Evolutionary conservation across 2,113 vertebrate genomes (phyloP), one percentile per base, ranked within the genome.

Genomic region (Genyomyrus donnyi): DNA sequence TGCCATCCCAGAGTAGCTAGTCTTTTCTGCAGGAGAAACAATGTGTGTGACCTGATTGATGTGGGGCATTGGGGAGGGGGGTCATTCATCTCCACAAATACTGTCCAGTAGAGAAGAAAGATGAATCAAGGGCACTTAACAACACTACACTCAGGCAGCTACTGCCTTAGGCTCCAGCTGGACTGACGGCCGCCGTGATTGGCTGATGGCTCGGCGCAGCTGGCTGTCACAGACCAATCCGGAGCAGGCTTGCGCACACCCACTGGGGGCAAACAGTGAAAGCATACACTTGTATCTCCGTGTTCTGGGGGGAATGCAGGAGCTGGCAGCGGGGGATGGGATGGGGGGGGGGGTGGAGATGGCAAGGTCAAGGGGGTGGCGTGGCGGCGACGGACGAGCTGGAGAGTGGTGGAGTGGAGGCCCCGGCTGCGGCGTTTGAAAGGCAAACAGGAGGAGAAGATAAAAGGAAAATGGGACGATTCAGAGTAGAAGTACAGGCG

Each of bases 391-490:
- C 48, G 17, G 27, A 86, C 8, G 39, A 45, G 39, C 42, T 49
- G 49, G 49, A 86, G 46, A 49, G 46, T 0, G 2, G 27, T 11
- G 2, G 46, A 17, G 48, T 1, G 6, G 27, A 31, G 48, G 21
- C 85, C n/a, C 1, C 27, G 6, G 48, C 48, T 31, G 4, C 3
- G 48, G 5, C 48, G 1, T 56, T 27, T 87, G 31, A 48, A 52
- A 53, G 50, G n/a, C 49, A 52, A 86, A 50, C 50, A 56, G n/a
- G 11, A 56, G 85, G 49, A 53, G 85, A 39, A 53, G 85, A 87
- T 87, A 27, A 87, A 87, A 87, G 85, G 85, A 17, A 87, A 87
- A 87, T 31, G 31, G 50, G 48, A 87, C 27, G 31, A 35, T 50
- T 52, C 31, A 53, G 50, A 87, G 11, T 48, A 52, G 85, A 27